phyloP scores from a whole-genome alignment of 2,113 vertebrate genomes.

The Phocoena phocoena region DNA sequence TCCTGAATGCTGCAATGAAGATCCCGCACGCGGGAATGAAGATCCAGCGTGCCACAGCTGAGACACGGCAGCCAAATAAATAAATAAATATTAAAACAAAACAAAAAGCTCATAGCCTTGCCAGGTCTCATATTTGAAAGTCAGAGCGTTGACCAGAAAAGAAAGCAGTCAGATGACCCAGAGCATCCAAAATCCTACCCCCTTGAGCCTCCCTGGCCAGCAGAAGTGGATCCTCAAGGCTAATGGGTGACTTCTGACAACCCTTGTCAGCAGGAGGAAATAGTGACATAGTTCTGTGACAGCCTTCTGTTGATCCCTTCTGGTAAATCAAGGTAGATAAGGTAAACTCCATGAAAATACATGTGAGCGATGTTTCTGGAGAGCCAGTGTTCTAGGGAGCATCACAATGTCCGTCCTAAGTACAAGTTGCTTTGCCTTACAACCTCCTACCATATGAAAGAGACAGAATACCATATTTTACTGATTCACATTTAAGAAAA shows the following conservation, averaged over 20 bases:
- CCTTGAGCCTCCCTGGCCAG: neutral
- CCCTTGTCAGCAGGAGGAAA: neutral
- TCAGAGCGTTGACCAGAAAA: neutral
- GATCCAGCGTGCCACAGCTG: too few species aligned
- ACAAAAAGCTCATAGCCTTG: neutral
- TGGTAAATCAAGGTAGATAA: conserved; percentile 4
- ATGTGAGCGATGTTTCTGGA: neutral
- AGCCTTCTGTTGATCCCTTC: neutral
- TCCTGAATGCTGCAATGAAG: too few species aligned
- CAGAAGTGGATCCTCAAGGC: neutral
- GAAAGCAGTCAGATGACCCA: neutral
- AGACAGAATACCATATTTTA: neutral
- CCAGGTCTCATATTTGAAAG: neutral
- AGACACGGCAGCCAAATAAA: too few species aligned
- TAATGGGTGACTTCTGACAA: neutral
- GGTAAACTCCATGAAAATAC: neutral
- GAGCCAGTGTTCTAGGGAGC: neutral
- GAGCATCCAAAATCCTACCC: neutral
- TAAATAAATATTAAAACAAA: too few species aligned
- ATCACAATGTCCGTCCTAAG: neutral
- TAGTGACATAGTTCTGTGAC: neutral
- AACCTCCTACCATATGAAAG: neutral
- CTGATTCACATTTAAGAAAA: neutral
- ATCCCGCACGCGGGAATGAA: too few species aligned
- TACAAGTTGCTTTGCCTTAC: neutral